Conservation (phyloP, 2,888 invertebrate species). For the Minunthozetes semirufus region DNA sequence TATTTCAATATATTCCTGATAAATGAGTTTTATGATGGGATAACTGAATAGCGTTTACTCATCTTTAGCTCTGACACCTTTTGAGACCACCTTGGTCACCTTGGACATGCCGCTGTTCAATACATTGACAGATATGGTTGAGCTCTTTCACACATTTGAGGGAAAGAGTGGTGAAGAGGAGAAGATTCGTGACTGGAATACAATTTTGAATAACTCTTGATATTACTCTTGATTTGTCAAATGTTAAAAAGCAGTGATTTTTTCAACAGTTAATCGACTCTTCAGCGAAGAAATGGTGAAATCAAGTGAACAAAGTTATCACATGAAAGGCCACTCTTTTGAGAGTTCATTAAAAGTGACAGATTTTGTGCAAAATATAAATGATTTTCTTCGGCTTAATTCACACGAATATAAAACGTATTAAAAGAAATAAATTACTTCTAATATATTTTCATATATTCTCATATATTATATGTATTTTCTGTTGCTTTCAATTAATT, state of each 20-base stretch:
- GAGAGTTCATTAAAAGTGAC: constrained; percentile 26
- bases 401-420: constrained; percentile 23
- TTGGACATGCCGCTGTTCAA: background rate
- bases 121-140: too few species aligned
- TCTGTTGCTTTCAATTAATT: background rate
- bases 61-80: too few species aligned
- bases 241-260: background rate
- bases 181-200: constrained; percentile 23
- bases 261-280: constrained; percentile 15
- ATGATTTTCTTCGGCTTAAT: constrained; percentile 22
- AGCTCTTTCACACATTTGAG: background rate
- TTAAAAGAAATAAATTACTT: constrained; percentile 22
- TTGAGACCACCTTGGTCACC: background rate
- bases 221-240: constrained; percentile 24
- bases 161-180: background rate
- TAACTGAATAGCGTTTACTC: too few species aligned
- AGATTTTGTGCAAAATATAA: constrained; percentile 4
- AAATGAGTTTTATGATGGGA: too few species aligned
- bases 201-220: constrained; percentile 12
- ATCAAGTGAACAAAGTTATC: constrained; percentile 27
- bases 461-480: too few species aligned
- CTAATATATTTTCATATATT: too few species aligned
- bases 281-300: background rate
- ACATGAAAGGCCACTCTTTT: constrained; percentile 18
- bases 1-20: too few species aligned